A percentile compares a stretch with the other conserved stretches of the same genome.
Conservation (phyloP, 2,888 invertebrate genomes). For the Pycnomerus fuliginosus region DNA sequence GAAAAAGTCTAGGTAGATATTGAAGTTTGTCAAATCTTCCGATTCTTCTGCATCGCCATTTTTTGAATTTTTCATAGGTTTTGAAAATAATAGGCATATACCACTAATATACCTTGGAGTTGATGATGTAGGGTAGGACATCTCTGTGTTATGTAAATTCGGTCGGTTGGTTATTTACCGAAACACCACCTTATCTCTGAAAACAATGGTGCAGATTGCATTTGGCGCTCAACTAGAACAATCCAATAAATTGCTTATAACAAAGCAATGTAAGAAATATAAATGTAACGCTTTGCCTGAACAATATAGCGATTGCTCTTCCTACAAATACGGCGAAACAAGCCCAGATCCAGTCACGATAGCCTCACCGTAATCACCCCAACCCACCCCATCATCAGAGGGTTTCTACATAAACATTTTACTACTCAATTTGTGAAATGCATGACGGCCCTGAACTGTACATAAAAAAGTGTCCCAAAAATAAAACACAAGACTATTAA, state of each 20-base stretch:
- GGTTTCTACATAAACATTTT: conserved; percentile 11
- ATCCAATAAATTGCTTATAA: conserved; percentile 51
- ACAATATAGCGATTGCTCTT: conserved; percentile 46
- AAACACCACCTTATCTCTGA: too few species aligned
- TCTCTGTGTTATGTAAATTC: too few species aligned
- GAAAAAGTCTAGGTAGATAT: too few species aligned
- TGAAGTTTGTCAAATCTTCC: too few species aligned
- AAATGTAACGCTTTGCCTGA: conserved; percentile 46
- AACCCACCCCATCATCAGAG: conserved; percentile 4
- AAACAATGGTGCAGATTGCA: conserved; percentile 15
- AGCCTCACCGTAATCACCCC: conserved; percentile 9
- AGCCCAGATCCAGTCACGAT: conserved; percentile 15
- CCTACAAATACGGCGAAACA: conserved; percentile 36
- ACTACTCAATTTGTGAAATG: conserved; percentile 3
- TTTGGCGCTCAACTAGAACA: conserved; percentile 34
- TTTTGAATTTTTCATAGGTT: too few species aligned
- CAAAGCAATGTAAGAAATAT: conserved; percentile 51
- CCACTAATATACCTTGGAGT: too few species aligned
- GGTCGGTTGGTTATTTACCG: too few species aligned
- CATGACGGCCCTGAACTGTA: conserved; percentile 1
- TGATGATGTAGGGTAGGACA: too few species aligned
- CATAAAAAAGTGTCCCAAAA: conserved; percentile 17
- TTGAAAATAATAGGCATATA: too few species aligned
- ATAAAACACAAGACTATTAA: conserved; percentile 42
- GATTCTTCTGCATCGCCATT: too few species aligned